A percentile compares a stretch with the other conserved stretches of the same genome.
These are phyloP conservation scores for Serinus canaria DNA, from an alignment of 2,113 vertebrate species.

Conservation along the genomic window DNA sequence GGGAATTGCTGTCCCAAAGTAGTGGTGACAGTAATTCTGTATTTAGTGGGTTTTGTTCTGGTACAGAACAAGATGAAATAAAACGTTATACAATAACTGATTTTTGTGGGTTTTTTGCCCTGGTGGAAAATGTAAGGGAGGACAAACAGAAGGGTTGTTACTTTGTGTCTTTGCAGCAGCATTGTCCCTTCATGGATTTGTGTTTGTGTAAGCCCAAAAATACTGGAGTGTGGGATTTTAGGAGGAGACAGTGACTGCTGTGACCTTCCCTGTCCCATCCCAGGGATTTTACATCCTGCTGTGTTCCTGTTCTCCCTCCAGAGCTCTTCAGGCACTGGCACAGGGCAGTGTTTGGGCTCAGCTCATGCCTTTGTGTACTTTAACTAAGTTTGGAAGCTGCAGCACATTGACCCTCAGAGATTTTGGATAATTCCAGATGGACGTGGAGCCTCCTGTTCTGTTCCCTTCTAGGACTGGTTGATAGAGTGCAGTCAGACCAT, in stretches of 20 bases:
- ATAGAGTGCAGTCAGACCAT: no score
- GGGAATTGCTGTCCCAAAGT: not conserved
- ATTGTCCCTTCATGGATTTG: not conserved
- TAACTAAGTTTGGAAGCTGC: not conserved
- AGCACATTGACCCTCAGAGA: not conserved
- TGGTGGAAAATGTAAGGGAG: not conserved
- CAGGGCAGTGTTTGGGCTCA: not conserved
- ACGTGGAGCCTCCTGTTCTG: not conserved
- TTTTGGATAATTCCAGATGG: not conserved
- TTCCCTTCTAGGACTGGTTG: not conserved
- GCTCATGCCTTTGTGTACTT: not conserved
- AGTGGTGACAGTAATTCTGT: not conserved
- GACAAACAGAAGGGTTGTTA: not conserved
- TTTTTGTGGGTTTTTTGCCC: not conserved
- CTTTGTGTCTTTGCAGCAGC: rapidly evolving
- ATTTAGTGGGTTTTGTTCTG: not conserved
- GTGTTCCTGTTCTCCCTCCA: not conserved
- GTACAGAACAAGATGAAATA: not conserved
- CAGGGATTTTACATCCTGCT: not conserved
- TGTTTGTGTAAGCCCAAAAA: not conserved
- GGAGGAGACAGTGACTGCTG: not conserved
- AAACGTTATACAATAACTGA: rapidly evolving
- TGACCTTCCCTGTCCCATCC: not conserved
- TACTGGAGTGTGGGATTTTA: rapidly evolving
- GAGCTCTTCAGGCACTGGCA: not conserved